Evolutionary conservation across 2,797 vertebrate species (phyloP), one percentile per base, ranked within the genome.

Genomic region (Danionella dracula): DNA sequence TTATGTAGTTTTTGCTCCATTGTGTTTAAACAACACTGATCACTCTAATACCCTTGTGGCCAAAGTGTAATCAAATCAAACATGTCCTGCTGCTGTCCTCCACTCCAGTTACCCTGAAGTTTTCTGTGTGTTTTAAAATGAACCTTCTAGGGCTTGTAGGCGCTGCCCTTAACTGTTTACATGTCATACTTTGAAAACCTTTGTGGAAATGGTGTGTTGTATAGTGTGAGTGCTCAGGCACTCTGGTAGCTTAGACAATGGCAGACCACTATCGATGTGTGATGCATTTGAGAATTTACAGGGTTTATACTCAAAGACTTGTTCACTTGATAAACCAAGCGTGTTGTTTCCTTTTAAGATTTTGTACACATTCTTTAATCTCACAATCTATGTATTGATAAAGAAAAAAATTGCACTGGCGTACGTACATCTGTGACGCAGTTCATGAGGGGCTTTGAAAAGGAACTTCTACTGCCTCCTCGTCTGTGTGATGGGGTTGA

Each of bases 141-240:
- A n/a, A n/a, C n/a, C n/a, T n/a, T n/a, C 15, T 8, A 17, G 51
- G 41, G 63, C 21, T 46, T 21, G 35, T 8, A 17, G 20, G 23
- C 11, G 8, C 50, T 31, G 31, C 38, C 48, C 38, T 37, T 65
- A 48, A 57, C 57, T 49, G 53, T 57, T 66, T 57, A 57, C 64
- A 66, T 34, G 44, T 20, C 34, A 19, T 37, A 45, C 23, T 65
- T 35, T 35, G 29, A 50, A 21, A 55, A 35, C 20, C 2, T 29
- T 10, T 38, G 42, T 44, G 9, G 35, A 54, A 54, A 31, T 29
- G 37, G 37, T 38, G 34, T 66, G 16, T 56, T 8, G 8, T 46
- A 34, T 29, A 45, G 40, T 56, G 42, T 1, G 12, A 15, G 34
- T 57, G 44, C 17, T 34, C 20, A 5, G 41, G 50, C 62, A 55